Conservation (phyloP, 2,888 invertebrate genomes). For the Perizoma affinitatum region DNA sequence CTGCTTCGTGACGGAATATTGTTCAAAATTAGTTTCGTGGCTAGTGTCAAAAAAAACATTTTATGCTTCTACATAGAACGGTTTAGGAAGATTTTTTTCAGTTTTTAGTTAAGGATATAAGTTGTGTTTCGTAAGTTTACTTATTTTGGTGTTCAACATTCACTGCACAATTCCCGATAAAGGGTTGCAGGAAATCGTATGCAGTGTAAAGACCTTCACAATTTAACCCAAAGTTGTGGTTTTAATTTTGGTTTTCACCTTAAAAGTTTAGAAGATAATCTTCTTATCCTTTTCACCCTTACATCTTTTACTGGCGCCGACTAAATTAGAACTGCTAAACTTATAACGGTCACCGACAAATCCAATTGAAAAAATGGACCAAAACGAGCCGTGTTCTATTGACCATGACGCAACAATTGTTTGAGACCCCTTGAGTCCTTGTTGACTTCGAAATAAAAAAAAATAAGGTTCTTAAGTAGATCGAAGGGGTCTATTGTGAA, state of each 20-base stretch:
- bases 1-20: conserved; percentile 2
- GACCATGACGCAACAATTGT: conserved; percentile 83
- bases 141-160: too few species aligned
- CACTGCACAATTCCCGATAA: neutral
- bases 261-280: conserved; percentile 48
- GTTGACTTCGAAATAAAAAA: conserved; percentile 78
- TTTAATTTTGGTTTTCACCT: conserved; percentile 8
- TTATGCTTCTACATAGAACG: too few species aligned
- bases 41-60: too few species aligned
- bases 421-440: conserved; percentile 76
- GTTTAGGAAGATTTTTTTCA: too few species aligned
- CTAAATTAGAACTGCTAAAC: conserved; percentile 58
- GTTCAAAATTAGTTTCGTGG: neutral
- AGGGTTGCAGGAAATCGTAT: conserved; percentile 8
- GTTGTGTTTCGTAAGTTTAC: too few species aligned
- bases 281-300: conserved; percentile 45
- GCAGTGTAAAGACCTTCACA: conserved; percentile 5
- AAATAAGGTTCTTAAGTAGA: conserved; percentile 71
- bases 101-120: too few species aligned
- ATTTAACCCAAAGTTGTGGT: conserved; percentile 6
- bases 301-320: conserved; percentile 58
- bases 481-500: conserved; percentile 77
- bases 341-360: conserved; percentile 58
- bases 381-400: conserved; percentile 73
- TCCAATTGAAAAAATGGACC: conserved; percentile 58